Evolutionary conservation across 2,888 invertebrate genomes (phyloP).

Genomic region (Drosophila algonquin): DNA sequence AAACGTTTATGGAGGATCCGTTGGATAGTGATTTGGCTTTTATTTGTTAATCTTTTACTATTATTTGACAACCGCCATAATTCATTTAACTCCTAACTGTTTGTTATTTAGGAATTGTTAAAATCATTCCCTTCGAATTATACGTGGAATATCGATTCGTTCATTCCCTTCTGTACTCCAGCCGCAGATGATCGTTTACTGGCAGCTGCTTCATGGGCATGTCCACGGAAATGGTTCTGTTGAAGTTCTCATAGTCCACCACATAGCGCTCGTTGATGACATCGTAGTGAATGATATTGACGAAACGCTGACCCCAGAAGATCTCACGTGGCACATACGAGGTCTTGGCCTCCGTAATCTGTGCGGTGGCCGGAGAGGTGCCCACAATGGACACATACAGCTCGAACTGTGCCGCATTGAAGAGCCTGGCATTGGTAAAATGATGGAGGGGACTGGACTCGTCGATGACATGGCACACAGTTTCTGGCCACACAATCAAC

Average conservation of each 20-base stretch:
- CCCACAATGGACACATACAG: slow-evolving; percentile 93
- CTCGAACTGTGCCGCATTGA: slow-evolving; percentile 90
- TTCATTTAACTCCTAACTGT: slow-evolving; percentile 2
- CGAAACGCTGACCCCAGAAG: slow-evolving; percentile 92
- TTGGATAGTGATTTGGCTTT: neutral
- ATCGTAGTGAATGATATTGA: slow-evolving; percentile 87
- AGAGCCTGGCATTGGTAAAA: slow-evolving; percentile 89
- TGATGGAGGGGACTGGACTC: slow-evolving; percentile 91
- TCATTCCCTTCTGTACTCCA: slow-evolving; percentile 36
- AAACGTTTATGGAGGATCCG: slow-evolving; percentile 5
- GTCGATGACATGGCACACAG: slow-evolving; percentile 93
- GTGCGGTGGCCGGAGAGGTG: slow-evolving; percentile 90
- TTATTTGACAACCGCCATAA: neutral
- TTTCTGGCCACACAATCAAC: slow-evolving; percentile 93
- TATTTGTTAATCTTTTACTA: too few species aligned
- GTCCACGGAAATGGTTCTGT: slow-evolving; percentile 82
- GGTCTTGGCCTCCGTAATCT: slow-evolving; percentile 89
- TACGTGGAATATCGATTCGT: neutral
- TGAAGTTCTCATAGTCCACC: slow-evolving; percentile 82
- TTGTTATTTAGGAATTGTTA: slow-evolving; percentile 2
- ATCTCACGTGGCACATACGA: slow-evolving; percentile 93
- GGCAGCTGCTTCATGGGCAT: slow-evolving; percentile 52
- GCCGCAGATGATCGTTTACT: slow-evolving; percentile 21
- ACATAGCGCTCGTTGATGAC: slow-evolving; percentile 86
- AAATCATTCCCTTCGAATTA: neutral